phyloP scores from a whole-genome alignment of 1,140 invertebrate genomes.

The Pachypsylla venusta region DNA sequence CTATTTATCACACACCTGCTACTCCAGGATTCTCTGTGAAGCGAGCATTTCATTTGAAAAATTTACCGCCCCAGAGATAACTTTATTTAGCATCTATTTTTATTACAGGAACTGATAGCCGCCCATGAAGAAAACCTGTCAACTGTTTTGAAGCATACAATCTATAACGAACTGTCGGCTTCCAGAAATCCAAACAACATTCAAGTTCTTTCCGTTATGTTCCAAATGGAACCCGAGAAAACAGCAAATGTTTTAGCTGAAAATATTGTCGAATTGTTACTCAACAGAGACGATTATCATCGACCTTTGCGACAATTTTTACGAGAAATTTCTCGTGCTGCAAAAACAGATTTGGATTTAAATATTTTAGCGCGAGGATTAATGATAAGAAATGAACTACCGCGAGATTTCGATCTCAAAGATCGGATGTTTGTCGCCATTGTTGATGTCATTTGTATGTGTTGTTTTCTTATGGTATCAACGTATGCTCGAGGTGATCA shows the following conservation, averaged over 20 bases:
- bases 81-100: too few species aligned
- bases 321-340: conserved; percentile 62
- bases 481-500: conserved; percentile 41
- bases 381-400: conserved; percentile 41
- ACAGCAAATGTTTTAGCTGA: conserved; percentile 64
- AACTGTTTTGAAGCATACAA: conserved; percentile 77
- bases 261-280: conserved; percentile 65
- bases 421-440: conserved; percentile 72
- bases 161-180: conserved; percentile 88
- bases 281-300: conserved; percentile 81
- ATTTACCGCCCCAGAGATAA: too few species aligned
- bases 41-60: too few species aligned
- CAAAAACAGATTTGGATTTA: conserved; percentile 64
- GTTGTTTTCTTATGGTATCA: conserved; percentile 65
- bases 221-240: conserved; percentile 60
- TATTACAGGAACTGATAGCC: conserved; percentile 58
- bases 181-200: conserved; percentile 89
- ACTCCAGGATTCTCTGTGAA: too few species aligned
- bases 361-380: conserved; percentile 49
- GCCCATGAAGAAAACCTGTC: conserved; percentile 66
- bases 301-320: conserved; percentile 65
- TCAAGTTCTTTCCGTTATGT: conserved; percentile 67
- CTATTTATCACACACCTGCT: too few species aligned
- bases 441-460: conserved; percentile 69
- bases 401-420: conserved; percentile 47